phyloP scores from a whole-genome alignment of 2,113 vertebrate genomes.

The Promerops cafer region DNA sequence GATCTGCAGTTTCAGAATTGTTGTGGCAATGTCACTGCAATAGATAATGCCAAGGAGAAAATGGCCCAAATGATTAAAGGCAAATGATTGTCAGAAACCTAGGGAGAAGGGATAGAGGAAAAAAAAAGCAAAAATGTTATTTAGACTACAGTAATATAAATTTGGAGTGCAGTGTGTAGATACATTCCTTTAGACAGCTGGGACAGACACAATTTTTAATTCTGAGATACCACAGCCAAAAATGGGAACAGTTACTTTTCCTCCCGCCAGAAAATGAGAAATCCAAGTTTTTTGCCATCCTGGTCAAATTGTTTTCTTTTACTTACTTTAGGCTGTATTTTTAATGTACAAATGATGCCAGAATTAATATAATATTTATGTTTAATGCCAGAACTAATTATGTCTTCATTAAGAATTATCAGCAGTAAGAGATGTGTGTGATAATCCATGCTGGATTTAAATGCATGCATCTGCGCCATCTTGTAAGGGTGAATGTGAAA shows the following conservation, averaged over 20 bases:
- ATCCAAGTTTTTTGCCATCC: background rate
- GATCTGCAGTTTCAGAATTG: background rate
- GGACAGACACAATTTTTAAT: background rate
- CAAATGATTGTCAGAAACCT: background rate
- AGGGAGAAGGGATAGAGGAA: background rate
- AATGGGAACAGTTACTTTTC: background rate
- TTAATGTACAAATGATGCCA: background rate
- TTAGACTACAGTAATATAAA: background rate
- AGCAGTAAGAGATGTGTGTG: background rate
- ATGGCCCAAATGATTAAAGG: background rate
- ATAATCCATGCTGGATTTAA: background rate
- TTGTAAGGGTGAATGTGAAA: background rate
- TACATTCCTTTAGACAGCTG: slow-evolving; percentile 9
- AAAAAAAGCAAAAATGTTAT: background rate
- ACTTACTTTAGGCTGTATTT: background rate
- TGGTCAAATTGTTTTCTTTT: background rate
- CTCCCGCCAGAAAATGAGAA: background rate
- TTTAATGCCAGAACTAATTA: background rate
- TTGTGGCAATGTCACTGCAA: background rate
- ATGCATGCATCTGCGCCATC: background rate
- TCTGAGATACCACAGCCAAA: background rate
- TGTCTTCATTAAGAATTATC: background rate
- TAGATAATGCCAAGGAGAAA: background rate
- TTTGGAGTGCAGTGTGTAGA: background rate
- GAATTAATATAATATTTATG: background rate